Base-by-base conservation (phyloP, 1,140 invertebrate genomes). In the Drosophila pallidifrons region DNA sequence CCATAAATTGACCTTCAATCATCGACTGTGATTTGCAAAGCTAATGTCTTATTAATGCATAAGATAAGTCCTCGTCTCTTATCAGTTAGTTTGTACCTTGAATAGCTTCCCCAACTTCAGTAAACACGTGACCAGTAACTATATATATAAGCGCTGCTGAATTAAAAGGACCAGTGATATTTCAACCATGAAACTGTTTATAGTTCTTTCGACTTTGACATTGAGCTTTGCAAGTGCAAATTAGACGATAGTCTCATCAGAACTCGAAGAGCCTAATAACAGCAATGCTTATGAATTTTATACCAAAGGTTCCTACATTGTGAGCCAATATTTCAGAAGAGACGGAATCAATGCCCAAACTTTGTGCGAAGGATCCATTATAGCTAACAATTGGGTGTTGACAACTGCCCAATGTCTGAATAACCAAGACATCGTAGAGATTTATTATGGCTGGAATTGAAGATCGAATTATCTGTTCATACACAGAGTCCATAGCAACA, bases 361-460 rank as follows among this genome's bases (percentile, higher is more conserved):
- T 11, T 59, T 93, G 63, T 83, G 95, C 70, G 95, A 95, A 2
- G 95, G 94, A 3, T 94, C 93, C 15, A 82, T 96, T 32, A 93
- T 95, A 20, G 92, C 87, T 58, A 75, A 90, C 51, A 64, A 91
- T 15, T 95, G 93, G 93, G 85, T 95, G 0, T 69, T 95, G 38
- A 94, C 94, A 3, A 94, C 95, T 3, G 95, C 94, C 5, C 95
- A 96, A 75, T 95, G 95, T 64, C 45, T 82, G 11, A 64, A 59
- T 47, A 66, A 63, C 10, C 13, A 55, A 6, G 59, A 85, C 57
- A 72, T 54, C 25, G 85, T 73, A 15, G 75, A 73, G 16, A 77
- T 90, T 16, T 51, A 91, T 45, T 87, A 90, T 13, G 90, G 89
- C 10, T 86, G 82, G 4, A 85, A 79, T n/a, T 47, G 64, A 28